Evolutionary conservation across 2,113 vertebrate genomes (phyloP).

Genomic region (Tenrec ecaudatus): DNA sequence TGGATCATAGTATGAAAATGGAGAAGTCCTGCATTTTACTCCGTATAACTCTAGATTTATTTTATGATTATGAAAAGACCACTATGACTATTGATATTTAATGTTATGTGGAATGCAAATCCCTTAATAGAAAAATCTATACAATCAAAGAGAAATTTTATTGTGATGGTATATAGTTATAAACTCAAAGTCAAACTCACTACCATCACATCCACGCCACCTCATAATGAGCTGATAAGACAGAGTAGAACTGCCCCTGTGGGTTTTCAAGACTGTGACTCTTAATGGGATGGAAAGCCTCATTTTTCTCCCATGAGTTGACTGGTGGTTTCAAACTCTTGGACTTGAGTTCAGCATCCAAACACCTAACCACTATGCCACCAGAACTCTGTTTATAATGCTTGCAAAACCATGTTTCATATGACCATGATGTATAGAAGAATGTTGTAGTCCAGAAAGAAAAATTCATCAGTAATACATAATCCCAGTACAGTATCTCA

Average conservation of each 20-base stretch:
- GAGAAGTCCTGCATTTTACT: background rate
- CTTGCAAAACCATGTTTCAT: slow-evolving; percentile 20
- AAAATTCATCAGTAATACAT: background rate
- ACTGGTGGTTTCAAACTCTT: too few relatives aligned
- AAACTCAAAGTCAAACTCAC: too few relatives aligned
- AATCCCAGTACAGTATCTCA: too few relatives aligned
- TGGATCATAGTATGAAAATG: slow-evolving; percentile 15
- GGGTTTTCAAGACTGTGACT: too few relatives aligned
- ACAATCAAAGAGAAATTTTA: background rate
- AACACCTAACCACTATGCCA: too few relatives aligned
- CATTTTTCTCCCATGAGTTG: too few relatives aligned
- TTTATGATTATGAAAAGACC: slow-evolving; percentile 45
- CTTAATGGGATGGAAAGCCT: too few relatives aligned
- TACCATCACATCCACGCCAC: too few relatives aligned
- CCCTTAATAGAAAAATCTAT: background rate
- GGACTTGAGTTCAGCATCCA: too few relatives aligned
- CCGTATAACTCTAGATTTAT: background rate
- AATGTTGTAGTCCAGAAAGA: background rate
- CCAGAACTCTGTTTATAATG: too few relatives aligned
- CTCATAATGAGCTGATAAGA: too few relatives aligned
- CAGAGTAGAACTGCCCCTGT: too few relatives aligned
- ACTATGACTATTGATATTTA: slow-evolving; percentile 1
- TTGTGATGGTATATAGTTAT: background rate
- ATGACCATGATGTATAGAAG: background rate
- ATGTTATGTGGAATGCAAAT: slow-evolving; percentile 25